Evolutionary conservation across 1,140 invertebrate species (phyloP).

Genomic region (Batillaria attramentaria): DNA sequence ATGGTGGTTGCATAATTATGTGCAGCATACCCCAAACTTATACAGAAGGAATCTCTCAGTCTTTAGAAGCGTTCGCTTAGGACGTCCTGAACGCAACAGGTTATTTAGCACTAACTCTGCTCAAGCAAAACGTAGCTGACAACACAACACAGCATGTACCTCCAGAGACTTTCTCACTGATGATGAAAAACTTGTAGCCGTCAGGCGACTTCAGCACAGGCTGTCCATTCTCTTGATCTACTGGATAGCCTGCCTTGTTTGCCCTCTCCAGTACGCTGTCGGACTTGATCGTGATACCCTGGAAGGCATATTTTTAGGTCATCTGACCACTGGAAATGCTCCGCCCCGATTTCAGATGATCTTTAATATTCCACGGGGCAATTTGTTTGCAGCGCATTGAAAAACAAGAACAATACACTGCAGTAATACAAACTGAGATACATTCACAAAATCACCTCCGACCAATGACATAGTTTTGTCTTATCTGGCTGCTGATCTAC

Average conservation of each 20-base stretch:
- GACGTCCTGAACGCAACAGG: too few relatives aligned
- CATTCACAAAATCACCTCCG: too few relatives aligned
- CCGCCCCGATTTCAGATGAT: too few relatives aligned
- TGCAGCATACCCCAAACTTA: background rate
- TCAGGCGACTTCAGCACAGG: constrained; percentile 85
- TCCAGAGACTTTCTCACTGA: constrained; percentile 78
- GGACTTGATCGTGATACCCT: constrained; percentile 85
- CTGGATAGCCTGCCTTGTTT: constrained; percentile 78
- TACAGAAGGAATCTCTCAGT: background rate
- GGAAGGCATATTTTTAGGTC: constrained; percentile 27
- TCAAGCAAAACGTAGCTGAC: background rate
- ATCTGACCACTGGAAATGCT: too few relatives aligned
- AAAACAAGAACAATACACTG: too few relatives aligned
- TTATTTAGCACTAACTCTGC: background rate
- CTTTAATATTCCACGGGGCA: too few relatives aligned
- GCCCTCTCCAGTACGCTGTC: constrained; percentile 83
- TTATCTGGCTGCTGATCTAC: too few relatives aligned
- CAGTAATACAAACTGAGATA: too few relatives aligned
- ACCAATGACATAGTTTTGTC: too few relatives aligned
- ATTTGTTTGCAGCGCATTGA: too few relatives aligned
- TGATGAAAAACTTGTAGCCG: constrained; percentile 90
- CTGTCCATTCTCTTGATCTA: constrained; percentile 76
- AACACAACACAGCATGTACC: constrained; percentile 39
- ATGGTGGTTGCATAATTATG: background rate
- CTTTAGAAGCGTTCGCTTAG: too few relatives aligned